Conservation (phyloP, 1,140 invertebrate species). For the Lepeophtheirus salmonis region DNA sequence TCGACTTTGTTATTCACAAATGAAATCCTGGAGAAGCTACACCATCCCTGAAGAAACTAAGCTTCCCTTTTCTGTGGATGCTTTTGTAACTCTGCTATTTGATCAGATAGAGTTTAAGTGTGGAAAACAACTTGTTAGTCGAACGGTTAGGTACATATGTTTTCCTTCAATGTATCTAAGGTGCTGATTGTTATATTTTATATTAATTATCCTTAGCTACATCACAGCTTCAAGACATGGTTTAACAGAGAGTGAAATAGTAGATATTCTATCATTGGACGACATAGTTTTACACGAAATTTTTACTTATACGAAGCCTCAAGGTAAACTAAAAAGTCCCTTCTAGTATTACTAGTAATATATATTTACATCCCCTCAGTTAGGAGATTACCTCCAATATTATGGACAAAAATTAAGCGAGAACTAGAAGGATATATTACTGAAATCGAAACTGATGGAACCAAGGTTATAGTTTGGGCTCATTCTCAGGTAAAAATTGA, state of each 20-base stretch:
- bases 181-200: neutral
- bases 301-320: neutral
- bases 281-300: constrained; percentile 10
- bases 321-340: neutral
- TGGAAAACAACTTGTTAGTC: neutral
- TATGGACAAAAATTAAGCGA: constrained; percentile 13
- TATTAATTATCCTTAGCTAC: neutral
- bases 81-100: neutral
- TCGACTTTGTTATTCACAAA: constrained; percentile 2
- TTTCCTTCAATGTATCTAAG: too few species aligned
- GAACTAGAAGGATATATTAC: constrained; percentile 7
- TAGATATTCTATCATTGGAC: constrained; percentile 17
- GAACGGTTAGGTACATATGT: neutral
- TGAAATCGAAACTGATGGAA: constrained; percentile 12
- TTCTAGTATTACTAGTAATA: neutral
- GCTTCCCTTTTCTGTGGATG: neutral
- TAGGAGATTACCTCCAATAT: constrained; percentile 10
- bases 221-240: constrained; percentile 1
- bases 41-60: neutral
- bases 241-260: constrained; percentile 14
- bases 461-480: constrained; percentile 12
- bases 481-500: constrained; percentile 7
- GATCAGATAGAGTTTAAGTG: neutral
- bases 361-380: neutral
- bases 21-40: constrained; percentile 13